A percentile compares a stretch with the other conserved stretches of the same genome.
Evolutionary conservation across 2,888 invertebrate species (phyloP).

Genomic region (Auanema freiburgensis): DNA sequence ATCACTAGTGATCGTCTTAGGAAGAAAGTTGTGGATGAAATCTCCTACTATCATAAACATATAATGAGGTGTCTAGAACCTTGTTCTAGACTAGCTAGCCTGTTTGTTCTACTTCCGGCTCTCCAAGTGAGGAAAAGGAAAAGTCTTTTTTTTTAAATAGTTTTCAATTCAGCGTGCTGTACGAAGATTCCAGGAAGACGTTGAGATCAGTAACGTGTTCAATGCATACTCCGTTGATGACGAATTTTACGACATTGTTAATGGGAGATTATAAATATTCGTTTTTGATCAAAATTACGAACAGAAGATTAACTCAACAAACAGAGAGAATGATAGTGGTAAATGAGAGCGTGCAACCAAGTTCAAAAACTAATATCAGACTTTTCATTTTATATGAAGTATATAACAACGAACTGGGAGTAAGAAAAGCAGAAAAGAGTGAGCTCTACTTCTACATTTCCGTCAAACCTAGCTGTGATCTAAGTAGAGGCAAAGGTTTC

Average conservation of each 20-base stretch:
- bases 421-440: too few relatives aligned
- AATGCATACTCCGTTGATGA: conserved; percentile 37
- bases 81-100: conserved; percentile 29
- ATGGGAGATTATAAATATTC: conserved; percentile 17
- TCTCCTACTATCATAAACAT: conserved; percentile 31
- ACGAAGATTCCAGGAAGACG: conserved; percentile 43
- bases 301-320: too few relatives aligned
- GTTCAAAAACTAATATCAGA: too few relatives aligned
- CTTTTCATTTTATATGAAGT: too few relatives aligned
- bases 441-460: background rate
- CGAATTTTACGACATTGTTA: conserved; percentile 41
- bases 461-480: conserved; percentile 31
- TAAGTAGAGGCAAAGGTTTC: conserved; percentile 40
- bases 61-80: conserved; percentile 28
- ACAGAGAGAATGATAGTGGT: too few relatives aligned
- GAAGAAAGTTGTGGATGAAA: conserved; percentile 28
- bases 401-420: too few relatives aligned
- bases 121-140: conserved; percentile 25
- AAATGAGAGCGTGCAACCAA: too few relatives aligned
- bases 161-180: conserved; percentile 33
- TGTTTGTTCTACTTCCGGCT: conserved; percentile 34
- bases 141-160: background rate
- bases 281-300: too few relatives aligned
- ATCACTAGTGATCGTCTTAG: conserved; percentile 21
- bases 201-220: conserved; percentile 43